Percentiles rank a stretch among this genome's conserved stretches.
Conservation (phyloP, 1,140 invertebrate genomes). For the Heliconius hewitsoni region DNA sequence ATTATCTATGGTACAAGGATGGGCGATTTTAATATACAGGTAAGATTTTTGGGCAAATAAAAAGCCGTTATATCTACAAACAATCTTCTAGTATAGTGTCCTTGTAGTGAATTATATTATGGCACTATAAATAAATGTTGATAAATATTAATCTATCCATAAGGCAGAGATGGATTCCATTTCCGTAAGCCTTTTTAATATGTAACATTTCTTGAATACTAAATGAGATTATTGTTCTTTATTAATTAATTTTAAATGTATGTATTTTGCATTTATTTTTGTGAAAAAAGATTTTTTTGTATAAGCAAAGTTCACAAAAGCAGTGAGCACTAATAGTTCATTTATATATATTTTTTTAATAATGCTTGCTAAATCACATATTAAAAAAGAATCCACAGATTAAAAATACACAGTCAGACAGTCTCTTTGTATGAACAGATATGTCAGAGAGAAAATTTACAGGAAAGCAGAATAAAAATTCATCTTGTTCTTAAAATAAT, state of each 20-base stretch:
- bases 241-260: background rate
- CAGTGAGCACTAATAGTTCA: background rate
- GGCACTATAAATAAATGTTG: conserved; percentile 12
- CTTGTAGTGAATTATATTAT: conserved; percentile 4
- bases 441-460: too few relatives aligned
- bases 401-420: background rate
- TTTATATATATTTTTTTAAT: background rate
- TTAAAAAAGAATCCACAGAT: background rate
- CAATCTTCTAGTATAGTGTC: conserved; percentile 8
- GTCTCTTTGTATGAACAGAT: too few relatives aligned
- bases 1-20: background rate
- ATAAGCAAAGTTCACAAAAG: background rate
- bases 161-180: background rate
- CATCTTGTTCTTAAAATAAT: too few relatives aligned
- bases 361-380: background rate
- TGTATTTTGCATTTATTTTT: background rate
- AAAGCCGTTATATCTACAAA: background rate
- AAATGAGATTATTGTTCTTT: background rate
- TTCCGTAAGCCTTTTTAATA: background rate
- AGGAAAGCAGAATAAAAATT: too few relatives aligned
- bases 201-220: background rate
- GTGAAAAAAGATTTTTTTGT: background rate
- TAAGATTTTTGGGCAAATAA: background rate
- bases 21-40: background rate
- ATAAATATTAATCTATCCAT: background rate